Evolutionary conservation across 2,113 vertebrate species (phyloP), one percentile per base, ranked within the genome.

Genomic region (Phaethornis superciliosus): DNA sequence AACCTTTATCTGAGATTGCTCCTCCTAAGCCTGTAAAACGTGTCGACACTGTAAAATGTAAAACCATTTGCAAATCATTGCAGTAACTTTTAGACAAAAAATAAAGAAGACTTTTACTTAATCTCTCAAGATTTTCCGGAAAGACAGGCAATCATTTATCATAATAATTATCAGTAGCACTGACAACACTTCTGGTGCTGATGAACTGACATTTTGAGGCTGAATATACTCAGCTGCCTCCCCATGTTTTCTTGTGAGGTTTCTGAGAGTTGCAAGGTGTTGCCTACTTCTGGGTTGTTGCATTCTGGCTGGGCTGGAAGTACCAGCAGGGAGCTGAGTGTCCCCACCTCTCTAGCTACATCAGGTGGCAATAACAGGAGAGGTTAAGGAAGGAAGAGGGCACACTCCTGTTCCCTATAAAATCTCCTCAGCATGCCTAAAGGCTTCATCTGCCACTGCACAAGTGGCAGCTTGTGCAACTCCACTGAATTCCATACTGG

Each of bases 1-100:
- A 72, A 81, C 69, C 69, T 95, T 94, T 88, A 54, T 77, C 74
- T 69, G 69, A 87, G 33, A 81, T 69, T 59, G 35, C 56, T 81
- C 27, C 59, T 89, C 63, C 63, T 59, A 63, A 71, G 59, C 2
- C 0, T 12, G 27, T 18, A 62, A 71, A 91, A 77, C 4, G 4
- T 74, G 62, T 78, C 4, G 3, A 81, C 54, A 5, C 49, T 77
- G 44, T 81, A 54, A 87, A 89, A 63, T 64, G 64, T 54, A 55
- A 84, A 92, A 40, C 44, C 27, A 46, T 22, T 59, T 33, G 24
- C 32, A 89, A 94, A 44, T 72, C 37, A 20, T 32, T 56, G 77
- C 42, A 58, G 27, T 44, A 49, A 81, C 64, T 89, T 69, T 62
- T 65, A 68, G 76, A 7, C 42, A 55, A 67, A 85, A 23, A 19